Conservation (phyloP, 2,797 vertebrate genomes). For the Falco columbarius region DNA sequence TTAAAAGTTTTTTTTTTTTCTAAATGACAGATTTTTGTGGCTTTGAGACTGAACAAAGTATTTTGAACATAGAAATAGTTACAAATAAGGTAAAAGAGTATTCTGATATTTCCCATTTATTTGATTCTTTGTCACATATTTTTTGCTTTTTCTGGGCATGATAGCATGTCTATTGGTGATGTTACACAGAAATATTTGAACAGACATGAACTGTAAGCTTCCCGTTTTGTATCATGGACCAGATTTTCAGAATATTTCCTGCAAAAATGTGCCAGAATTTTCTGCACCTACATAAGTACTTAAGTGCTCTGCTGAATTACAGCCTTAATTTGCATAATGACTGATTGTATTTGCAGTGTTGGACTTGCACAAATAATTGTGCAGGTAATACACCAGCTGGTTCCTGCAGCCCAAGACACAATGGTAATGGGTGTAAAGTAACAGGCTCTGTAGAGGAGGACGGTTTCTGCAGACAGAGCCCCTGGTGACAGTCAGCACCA, state of each 20-base stretch:
- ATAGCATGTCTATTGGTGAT: fast-evolving
- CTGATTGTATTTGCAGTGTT: background rate
- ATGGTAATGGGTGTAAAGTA: fast-evolving
- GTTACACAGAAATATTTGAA: background rate
- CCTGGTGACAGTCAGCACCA: background rate
- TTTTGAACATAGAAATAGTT: background rate
- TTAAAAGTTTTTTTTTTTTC: background rate
- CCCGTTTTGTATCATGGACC: background rate
- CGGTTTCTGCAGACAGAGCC: background rate
- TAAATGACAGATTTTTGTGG: background rate
- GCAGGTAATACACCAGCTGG: background rate
- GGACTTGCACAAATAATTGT: background rate
- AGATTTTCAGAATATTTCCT: background rate
- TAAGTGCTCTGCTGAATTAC: background rate
- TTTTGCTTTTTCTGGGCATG: background rate
- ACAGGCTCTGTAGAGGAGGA: background rate
- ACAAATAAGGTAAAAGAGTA: background rate
- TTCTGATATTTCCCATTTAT: background rate
- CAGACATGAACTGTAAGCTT: background rate
- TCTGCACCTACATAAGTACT: background rate
- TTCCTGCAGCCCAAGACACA: background rate
- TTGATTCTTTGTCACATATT: background rate
- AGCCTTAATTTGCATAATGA: background rate
- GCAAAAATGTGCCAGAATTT: background rate
- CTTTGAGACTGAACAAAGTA: background rate